Conservation (phyloP, 2,113 vertebrate genomes). For the Cyprinus carpio region DNA sequence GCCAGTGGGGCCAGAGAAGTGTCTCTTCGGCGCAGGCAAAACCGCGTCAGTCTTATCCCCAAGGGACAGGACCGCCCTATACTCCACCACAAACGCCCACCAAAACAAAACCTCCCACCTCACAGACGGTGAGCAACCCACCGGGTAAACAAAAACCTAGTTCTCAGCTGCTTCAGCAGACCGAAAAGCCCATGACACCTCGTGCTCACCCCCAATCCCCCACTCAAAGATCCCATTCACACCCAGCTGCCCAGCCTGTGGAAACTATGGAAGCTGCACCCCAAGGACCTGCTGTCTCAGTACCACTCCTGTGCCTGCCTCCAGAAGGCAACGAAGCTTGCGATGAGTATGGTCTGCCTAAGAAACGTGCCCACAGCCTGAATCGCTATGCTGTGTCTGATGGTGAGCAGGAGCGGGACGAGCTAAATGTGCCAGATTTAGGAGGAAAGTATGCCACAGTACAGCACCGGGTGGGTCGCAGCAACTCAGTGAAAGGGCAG, state of each 20-base stretch:
- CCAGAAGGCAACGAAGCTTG: constrained; percentile 70
- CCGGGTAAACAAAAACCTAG: constrained; percentile 86
- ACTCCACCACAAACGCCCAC: constrained; percentile 90
- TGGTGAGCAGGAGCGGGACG: constrained; percentile 83
- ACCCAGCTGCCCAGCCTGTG: constrained; percentile 57
- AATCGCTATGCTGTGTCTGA: constrained; percentile 85
- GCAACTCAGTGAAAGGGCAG: constrained; percentile 88
- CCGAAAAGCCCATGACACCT: constrained; percentile 82
- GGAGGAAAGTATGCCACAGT: constrained; percentile 83
- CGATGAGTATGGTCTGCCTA: constrained; percentile 76
- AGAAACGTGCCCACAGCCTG: constrained; percentile 87
- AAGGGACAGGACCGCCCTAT: constrained; percentile 79
- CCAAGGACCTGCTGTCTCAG: constrained; percentile 65
- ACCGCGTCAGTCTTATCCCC: constrained; percentile 82
- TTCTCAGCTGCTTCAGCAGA: constrained; percentile 78
- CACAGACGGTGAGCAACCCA: constrained; percentile 71
- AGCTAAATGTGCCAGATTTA: constrained; percentile 60
- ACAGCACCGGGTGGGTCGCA: constrained; percentile 87
- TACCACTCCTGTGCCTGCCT: constrained; percentile 87
- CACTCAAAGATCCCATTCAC: constrained; percentile 75
- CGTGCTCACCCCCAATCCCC: constrained; percentile 87
- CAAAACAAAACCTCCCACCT: constrained; percentile 82
- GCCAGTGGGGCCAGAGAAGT: constrained; percentile 77
- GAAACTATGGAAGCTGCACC: constrained; percentile 59
- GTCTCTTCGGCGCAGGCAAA: constrained; percentile 85